A percentile compares a stretch with the other conserved stretches of the same genome.
phyloP scores from a whole-genome alignment of 1,140 invertebrate species.

The Lepidurus apus region DNA sequence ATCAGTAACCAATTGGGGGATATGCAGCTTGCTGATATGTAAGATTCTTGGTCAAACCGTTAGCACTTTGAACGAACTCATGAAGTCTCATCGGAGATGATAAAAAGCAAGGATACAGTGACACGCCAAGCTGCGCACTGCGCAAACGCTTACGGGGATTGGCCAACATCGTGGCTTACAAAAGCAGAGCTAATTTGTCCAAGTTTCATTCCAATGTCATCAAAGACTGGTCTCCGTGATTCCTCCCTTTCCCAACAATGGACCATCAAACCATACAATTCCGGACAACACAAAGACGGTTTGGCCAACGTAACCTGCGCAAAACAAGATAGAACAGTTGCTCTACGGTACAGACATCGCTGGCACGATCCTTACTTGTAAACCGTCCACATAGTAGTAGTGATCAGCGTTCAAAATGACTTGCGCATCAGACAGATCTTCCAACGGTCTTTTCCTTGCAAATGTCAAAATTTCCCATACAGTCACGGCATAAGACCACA shows the following conservation, averaged over 20 bases:
- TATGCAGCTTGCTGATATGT: conserved; percentile 10
- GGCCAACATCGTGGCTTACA: not conserved
- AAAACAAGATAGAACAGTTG: not conserved
- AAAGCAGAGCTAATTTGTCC: conserved; percentile 6
- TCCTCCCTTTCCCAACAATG: not conserved
- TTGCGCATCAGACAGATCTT: conserved; percentile 63
- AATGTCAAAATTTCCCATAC: conserved; percentile 70
- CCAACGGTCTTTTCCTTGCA: conserved; percentile 65
- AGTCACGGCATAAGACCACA: conserved; percentile 61
- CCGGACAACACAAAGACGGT: not conserved
- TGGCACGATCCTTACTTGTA: conserved; percentile 47
- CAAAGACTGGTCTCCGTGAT: not conserved
- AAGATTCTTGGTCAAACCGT: conserved; percentile 6
- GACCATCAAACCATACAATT: not conserved
- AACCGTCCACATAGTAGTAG: conserved; percentile 60
- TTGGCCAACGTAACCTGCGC: not conserved
- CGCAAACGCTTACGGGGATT: not conserved
- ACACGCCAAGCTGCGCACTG: not conserved
- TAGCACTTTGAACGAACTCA: not conserved
- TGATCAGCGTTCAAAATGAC: conserved; percentile 67
- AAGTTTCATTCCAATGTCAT: not conserved
- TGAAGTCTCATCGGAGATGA: not conserved
- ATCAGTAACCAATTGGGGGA: conserved; percentile 1
- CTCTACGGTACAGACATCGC: not conserved
- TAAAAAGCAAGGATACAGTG: not conserved